Base-by-base conservation (phyloP, 2,797 vertebrate genomes). In the Stomatorhinus walkeri region DNA sequence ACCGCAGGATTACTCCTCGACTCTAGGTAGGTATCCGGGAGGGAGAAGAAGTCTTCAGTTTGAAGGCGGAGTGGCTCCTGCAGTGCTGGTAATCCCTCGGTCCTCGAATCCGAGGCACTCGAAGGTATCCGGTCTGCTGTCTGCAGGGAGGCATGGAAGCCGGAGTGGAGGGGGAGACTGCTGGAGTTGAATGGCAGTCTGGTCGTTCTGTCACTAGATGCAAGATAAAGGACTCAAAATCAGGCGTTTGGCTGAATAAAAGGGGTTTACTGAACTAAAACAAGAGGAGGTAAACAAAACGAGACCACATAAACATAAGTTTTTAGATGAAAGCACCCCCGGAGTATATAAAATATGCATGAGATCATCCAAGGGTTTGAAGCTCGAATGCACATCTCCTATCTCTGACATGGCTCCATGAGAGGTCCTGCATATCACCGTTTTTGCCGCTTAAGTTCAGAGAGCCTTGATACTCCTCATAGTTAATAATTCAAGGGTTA, bases 331-430 rank as follows among this genome's bases (percentile, higher is more conserved):
- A 93, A 93, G 79, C 90, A 19, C 89, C 89, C 89, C 90, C 61
- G 6, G 48, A 95, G 95, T 94, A 94, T 94, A 90, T 95, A 91
- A 95, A 96, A 95, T 91, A 96, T 95, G 91, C 91, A 95, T 95
- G 94, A 94, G 89, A 51, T 79, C 88, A 83, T 91, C 90, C 52
- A 89, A 59, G 92, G 92, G 88, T 90, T 91, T 64, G 92, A 87
- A 92, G 93, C 94, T 91, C 91, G 46, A 83, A 43, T 89, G 52
- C 93, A 93, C 95, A 91, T 92, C 92, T 92, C 92, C 92, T 92
- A 92, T 93, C 94, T 92, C 90, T 94, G 94, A 93, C 93, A 94
- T 88, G 91, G 91, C 94, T 94, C 95, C 91, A 92, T 90, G 89
- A 89, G 91, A 90, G 94, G 94, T 93, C 93, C 94, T 94, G 94